Conservation (phyloP, 2,888 invertebrate species). For the Trimorus sp. region DNA sequence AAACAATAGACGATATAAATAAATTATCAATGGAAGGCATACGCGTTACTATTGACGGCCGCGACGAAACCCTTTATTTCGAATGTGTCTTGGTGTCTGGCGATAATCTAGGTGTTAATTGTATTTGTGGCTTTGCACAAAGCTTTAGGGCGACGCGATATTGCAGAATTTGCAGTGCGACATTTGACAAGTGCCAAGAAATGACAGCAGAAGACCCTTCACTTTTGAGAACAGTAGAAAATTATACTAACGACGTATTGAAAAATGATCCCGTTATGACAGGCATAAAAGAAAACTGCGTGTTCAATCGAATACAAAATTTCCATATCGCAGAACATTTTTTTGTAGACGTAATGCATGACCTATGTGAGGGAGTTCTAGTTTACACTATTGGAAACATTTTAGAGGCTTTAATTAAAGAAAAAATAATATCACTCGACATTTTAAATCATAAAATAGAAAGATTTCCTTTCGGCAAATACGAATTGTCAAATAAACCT, state of each 20-base stretch:
- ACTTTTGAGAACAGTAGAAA: background rate
- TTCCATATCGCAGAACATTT: background rate
- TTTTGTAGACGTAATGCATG: background rate
- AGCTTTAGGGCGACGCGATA: conserved; percentile 5
- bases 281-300: background rate
- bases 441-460: background rate
- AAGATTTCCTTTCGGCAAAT: background rate
- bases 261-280: background rate
- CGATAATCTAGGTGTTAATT: conserved; percentile 55
- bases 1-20: conserved; percentile 32
- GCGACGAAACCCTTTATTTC: conserved; percentile 39
- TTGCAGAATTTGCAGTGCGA: conserved; percentile 11
- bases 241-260: background rate
- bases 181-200: background rate
- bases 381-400: background rate
- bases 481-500: background rate
- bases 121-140: conserved; percentile 19
- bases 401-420: background rate
- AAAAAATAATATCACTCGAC: background rate
- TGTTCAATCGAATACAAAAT: background rate
- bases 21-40: conserved; percentile 37
- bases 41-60: conserved; percentile 32
- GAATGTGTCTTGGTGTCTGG: conserved; percentile 55
- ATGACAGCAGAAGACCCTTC: background rate
- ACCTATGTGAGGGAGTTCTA: background rate